Conservation (phyloP, 2,113 vertebrate species). For the Tylochromis polylepis region DNA sequence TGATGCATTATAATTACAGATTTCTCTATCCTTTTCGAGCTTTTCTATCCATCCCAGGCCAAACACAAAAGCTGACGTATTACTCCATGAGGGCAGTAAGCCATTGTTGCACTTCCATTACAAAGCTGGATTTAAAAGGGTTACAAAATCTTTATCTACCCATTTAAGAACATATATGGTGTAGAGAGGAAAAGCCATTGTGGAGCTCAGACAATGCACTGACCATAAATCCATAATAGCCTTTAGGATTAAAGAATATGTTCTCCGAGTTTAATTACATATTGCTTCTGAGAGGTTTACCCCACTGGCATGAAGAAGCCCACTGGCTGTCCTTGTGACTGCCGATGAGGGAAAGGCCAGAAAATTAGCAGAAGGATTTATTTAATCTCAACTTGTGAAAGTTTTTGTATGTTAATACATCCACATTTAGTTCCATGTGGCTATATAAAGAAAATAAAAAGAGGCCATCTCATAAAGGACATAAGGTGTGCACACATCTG, state of each 20-base stretch:
- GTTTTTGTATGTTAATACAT: constrained; percentile 31
- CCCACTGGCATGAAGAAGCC: constrained; percentile 20
- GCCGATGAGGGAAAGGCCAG: constrained; percentile 46
- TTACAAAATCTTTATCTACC: constrained; percentile 71
- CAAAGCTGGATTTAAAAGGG: constrained; percentile 59
- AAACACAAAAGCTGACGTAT: constrained; percentile 57
- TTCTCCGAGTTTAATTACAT: constrained; percentile 77
- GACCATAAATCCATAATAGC: constrained; percentile 75
- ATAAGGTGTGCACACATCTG: not conserved
- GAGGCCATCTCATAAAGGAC: not conserved
- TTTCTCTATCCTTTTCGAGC: constrained; percentile 55
- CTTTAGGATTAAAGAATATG: constrained; percentile 80
- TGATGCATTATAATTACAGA: constrained; percentile 66
- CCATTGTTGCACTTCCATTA: constrained; percentile 63
- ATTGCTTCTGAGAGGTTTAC: constrained; percentile 72
- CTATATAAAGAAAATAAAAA: not conserved
- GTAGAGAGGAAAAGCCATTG: constrained; percentile 40
- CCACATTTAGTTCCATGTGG: not conserved
- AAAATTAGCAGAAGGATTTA: constrained; percentile 63
- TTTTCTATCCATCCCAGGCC: constrained; percentile 40
- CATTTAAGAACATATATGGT: constrained; percentile 72
- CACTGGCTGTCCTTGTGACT: constrained; percentile 1
- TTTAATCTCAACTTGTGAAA: constrained; percentile 59
- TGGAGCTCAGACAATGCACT: constrained; percentile 69
- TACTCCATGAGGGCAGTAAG: constrained; percentile 46